These are phyloP conservation scores for Alcedo quadribrachys DNA, from an alignment of 2,797 vertebrate species.

Conservation along the genomic window DNA sequence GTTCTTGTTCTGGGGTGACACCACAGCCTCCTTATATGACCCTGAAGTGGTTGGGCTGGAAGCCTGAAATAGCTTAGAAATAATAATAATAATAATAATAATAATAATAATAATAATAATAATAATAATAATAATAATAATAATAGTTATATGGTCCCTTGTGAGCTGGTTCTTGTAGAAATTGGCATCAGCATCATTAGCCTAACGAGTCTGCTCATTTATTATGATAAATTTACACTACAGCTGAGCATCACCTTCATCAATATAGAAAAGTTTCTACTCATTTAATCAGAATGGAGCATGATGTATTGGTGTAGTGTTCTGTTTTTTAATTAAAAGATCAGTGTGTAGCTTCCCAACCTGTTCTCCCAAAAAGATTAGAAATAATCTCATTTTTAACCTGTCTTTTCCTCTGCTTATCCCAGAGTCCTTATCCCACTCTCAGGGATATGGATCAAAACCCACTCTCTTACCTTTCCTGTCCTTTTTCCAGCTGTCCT, in stretches of 20 bases:
- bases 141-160: neutral
- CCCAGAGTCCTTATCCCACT: rapidly evolving
- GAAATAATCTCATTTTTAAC: neutral
- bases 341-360: neutral
- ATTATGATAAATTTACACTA: neutral
- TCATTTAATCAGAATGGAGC: rapidly evolving
- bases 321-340: neutral
- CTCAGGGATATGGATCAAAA: neutral
- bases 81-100: neutral
- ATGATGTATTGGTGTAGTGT: no score
- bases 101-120: no score
- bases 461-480: neutral
- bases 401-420: neutral
- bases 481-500: neutral
- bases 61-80: neutral
- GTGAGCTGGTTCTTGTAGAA: neutral
- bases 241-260: neutral
- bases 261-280: neutral
- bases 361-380: neutral
- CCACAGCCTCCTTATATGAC: neutral
- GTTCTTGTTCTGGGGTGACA: neutral
- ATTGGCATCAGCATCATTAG: neutral
- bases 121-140: neutral
- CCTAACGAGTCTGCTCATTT: neutral
- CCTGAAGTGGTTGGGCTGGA: neutral